A percentile compares a stretch with the other conserved stretches of the same genome.
These are phyloP conservation scores for Sigmodon hispidus DNA, from an alignment of 2,113 vertebrate species.

Conservation along the genomic window DNA sequence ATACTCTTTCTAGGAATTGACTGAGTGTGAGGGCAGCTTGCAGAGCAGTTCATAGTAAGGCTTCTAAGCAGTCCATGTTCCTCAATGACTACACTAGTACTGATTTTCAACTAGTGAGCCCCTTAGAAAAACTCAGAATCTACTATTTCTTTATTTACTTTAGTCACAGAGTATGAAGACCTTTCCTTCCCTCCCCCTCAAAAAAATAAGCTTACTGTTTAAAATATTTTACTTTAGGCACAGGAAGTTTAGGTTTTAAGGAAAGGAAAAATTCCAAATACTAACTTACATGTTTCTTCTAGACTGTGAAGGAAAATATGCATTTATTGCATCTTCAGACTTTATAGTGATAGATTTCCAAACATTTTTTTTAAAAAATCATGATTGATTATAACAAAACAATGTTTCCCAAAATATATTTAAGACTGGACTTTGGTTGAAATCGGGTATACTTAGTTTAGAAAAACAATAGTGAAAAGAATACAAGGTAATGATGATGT, in stretches of 20 bases:
- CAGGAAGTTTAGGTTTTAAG: neutral
- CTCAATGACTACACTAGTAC: neutral
- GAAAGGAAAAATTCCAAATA: neutral
- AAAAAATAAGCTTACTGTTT: neutral
- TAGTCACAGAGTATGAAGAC: neutral
- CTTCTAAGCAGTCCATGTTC: neutral
- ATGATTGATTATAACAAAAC: neutral
- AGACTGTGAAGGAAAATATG: neutral
- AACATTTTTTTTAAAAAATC: neutral
- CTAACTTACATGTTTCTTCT: neutral
- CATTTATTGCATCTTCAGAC: neutral
- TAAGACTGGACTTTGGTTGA: neutral
- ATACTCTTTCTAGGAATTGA: slow-evolving; percentile 4
- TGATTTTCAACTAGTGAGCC: neutral
- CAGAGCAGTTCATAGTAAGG: fast-evolving
- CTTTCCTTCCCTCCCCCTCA: neutral
- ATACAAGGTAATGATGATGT: neutral
- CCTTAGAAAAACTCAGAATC: neutral
- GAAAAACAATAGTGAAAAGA: neutral
- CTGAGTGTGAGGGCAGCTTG: fast-evolving
- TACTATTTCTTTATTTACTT: neutral
- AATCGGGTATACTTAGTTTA: neutral
- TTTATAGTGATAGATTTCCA: neutral
- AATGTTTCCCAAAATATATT: neutral
- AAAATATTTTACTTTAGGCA: neutral